Percentiles rank a stretch among this genome's conserved stretches.
phyloP scores from a whole-genome alignment of 2,888 invertebrate species.

The Tinea semifulvella region DNA sequence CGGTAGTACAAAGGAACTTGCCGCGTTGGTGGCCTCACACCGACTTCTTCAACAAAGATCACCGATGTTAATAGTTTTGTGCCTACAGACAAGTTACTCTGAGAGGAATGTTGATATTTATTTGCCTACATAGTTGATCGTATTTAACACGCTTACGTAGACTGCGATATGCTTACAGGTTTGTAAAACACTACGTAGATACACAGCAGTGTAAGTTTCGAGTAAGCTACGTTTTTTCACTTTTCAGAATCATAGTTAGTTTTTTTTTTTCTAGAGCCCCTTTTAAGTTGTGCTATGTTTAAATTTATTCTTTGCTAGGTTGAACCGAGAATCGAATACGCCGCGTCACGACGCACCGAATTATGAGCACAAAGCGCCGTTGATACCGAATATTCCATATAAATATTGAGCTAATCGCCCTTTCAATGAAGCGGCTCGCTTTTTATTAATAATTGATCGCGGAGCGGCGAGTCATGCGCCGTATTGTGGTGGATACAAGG shows the following conservation, averaged over 20 bases:
- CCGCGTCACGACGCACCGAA: constrained; percentile 63
- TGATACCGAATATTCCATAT: constrained; percentile 68
- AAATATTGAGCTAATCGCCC: constrained; percentile 69
- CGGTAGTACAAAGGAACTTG: constrained; percentile 42
- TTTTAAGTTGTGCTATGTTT: no score
- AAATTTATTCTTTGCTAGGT: constrained; percentile 27
- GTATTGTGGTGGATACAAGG: constrained; percentile 56
- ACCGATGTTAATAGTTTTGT: background rate
- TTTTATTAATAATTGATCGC: constrained; percentile 67
- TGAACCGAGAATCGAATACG: constrained; percentile 48
- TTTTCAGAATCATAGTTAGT: no score
- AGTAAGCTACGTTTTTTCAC: no score
- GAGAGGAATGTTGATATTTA: no score
- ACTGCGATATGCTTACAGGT: no score
- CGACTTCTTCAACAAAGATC: background rate
- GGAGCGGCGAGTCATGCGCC: constrained; percentile 62
- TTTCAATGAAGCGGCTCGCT: constrained; percentile 66
- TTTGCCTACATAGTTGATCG: no score
- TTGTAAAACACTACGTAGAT: no score
- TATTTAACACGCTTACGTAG: no score
- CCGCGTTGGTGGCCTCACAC: constrained; percentile 29
- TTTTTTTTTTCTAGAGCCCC: no score
- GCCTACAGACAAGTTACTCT: background rate
- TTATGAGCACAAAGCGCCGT: constrained; percentile 64
- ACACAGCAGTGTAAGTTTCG: no score